These are phyloP conservation scores for Xestia xanthographa DNA, from an alignment of 2,888 invertebrate species.

Conservation along the genomic window DNA sequence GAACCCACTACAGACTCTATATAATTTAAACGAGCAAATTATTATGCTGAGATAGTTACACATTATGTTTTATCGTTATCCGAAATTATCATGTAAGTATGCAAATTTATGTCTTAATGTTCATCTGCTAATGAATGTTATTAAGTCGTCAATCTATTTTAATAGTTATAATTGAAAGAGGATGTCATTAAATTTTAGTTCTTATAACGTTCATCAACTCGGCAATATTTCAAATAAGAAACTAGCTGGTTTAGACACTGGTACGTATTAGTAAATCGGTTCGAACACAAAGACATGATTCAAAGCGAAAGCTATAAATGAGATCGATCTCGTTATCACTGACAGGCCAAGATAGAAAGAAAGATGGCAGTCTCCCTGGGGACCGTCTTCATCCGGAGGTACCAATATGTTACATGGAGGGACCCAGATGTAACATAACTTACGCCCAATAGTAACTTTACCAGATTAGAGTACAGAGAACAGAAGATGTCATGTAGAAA, in stretches of 20 bases:
- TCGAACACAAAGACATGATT: slow-evolving; percentile 61
- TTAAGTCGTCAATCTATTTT: slow-evolving; percentile 35
- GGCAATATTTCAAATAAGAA: slow-evolving; percentile 9
- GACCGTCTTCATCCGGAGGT: slow-evolving; percentile 68
- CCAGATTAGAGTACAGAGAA: slow-evolving; percentile 1
- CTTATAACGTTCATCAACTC: neutral
- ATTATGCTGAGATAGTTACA: slow-evolving; percentile 19
- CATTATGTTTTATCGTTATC: slow-evolving; percentile 8
- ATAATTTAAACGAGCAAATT: slow-evolving; percentile 51
- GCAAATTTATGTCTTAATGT: slow-evolving; percentile 22
- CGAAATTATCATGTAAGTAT: slow-evolving; percentile 10
- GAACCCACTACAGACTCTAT: slow-evolving; percentile 63
- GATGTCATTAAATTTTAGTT: slow-evolving; percentile 34
- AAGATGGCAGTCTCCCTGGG: slow-evolving; percentile 75
- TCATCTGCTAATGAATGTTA: slow-evolving; percentile 33
- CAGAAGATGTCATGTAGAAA: slow-evolving; percentile 14
- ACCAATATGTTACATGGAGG: slow-evolving; percentile 56
- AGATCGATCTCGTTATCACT: slow-evolving; percentile 78
- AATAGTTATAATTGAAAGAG: slow-evolving; percentile 32
- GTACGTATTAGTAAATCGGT: slow-evolving; percentile 26
- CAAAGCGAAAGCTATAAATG: slow-evolving; percentile 74
- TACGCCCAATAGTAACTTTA: slow-evolving; percentile 19
- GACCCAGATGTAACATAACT: slow-evolving; percentile 35
- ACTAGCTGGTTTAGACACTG: neutral
- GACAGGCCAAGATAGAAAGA: slow-evolving; percentile 77